phyloP scores from a whole-genome alignment of 2,888 invertebrate genomes.

The Conops quadrifasciatus region DNA sequence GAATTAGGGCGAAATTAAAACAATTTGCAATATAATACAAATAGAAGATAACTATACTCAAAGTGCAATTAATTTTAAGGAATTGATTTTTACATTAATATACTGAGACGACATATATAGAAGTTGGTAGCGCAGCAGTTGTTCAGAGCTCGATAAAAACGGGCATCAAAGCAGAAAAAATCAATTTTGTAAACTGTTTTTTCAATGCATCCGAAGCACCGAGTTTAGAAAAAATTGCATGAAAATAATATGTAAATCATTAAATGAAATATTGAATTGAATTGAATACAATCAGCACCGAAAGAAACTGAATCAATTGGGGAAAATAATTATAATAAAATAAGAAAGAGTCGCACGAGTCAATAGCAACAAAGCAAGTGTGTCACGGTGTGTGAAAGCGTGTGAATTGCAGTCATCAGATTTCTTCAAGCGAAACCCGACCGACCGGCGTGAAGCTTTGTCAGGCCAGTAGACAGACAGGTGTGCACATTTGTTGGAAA shows the following conservation, averaged over 20 bases:
- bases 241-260: slow-evolving; percentile 25
- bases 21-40: background rate
- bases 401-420: slow-evolving; percentile 10
- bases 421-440: background rate
- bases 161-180: slow-evolving; percentile 15
- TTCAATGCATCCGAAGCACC: slow-evolving; percentile 1
- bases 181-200: slow-evolving; percentile 21
- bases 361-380: background rate
- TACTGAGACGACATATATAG: background rate
- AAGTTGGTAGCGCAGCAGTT: no score
- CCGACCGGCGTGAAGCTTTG: no score
- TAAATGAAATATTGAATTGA: no score
- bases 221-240: slow-evolving; percentile 18
- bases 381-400: slow-evolving; percentile 15
- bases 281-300: no score
- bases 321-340: slow-evolving; percentile 3
- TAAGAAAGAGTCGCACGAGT: slow-evolving; percentile 24
- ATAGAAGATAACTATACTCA: background rate
- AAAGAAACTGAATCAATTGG: slow-evolving; percentile 16
- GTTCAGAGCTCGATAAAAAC: background rate
- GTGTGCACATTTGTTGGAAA: slow-evolving; percentile 20
- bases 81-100: slow-evolving; percentile 17
- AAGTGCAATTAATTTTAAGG: slow-evolving; percentile 29
- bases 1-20: background rate
- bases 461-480: slow-evolving; percentile 19